phyloP scores from a whole-genome alignment of 2,888 invertebrate genomes.

The Pegoplata infirma region DNA sequence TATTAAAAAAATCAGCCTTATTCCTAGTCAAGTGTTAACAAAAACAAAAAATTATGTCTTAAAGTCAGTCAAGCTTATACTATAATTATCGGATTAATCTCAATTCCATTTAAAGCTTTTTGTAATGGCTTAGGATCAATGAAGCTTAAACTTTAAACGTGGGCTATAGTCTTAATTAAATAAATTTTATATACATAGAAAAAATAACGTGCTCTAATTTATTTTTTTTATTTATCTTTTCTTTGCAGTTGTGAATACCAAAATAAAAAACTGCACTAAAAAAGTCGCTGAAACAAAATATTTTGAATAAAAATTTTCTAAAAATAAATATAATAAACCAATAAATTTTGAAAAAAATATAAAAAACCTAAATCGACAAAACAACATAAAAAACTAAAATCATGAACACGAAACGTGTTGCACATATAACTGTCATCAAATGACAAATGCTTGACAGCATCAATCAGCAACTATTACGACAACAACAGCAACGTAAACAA shows the following conservation, averaged over 20 bases:
- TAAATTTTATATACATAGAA: too few species aligned
- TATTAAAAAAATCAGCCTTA: too few species aligned
- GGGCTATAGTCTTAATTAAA: too few species aligned
- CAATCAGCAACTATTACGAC: constrained; percentile 69
- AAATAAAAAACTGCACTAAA: constrained; percentile 2
- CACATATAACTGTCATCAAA: constrained; percentile 77
- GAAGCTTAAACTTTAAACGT: too few species aligned
- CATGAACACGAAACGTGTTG: constrained; percentile 75
- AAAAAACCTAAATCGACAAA: constrained; percentile 7
- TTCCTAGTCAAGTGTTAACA: too few species aligned
- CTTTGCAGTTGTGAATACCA: constrained; percentile 18
- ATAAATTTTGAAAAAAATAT: background rate
- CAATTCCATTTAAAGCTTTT: too few species aligned
- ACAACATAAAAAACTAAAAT: constrained; percentile 59
- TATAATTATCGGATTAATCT: too few species aligned
- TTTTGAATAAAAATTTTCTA: background rate
- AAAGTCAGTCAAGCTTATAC: too few species aligned
- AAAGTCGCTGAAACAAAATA: background rate
- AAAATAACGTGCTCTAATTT: background rate
- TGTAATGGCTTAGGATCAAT: too few species aligned
- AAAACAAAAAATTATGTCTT: too few species aligned
- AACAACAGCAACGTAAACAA: constrained; percentile 36
- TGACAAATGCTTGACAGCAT: constrained; percentile 76
- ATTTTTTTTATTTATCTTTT: constrained; percentile 5
- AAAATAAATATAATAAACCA: constrained; percentile 27